These are phyloP conservation scores for Umimayanthus kanabou DNA, from an alignment of 92 coral and sea anemone genomes.

Conservation along the genomic window DNA sequence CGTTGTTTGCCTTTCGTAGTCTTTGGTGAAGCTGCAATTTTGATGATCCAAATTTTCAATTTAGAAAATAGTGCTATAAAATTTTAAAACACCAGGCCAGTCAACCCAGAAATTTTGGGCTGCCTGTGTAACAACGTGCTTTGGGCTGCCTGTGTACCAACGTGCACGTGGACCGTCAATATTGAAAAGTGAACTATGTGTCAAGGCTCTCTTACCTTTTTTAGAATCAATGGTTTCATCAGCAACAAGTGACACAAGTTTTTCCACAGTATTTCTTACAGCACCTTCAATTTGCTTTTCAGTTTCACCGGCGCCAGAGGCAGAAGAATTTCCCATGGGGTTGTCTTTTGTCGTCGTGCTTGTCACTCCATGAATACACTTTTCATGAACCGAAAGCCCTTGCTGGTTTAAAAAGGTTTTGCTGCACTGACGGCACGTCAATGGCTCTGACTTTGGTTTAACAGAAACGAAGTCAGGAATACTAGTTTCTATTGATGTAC, in stretches of 20 bases:
- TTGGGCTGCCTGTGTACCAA: too few relatives aligned
- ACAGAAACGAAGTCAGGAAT: constrained; percentile 44
- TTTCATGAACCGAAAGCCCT: constrained; percentile 35
- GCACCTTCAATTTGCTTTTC: constrained; percentile 27
- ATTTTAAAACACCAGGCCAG: background rate
- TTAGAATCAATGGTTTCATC: constrained; percentile 43
- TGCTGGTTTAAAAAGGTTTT: constrained; percentile 43
- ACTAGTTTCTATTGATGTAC: constrained; percentile 30
- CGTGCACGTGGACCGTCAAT: constrained; percentile 29
- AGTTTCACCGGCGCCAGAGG: constrained; percentile 32
- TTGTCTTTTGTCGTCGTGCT: constrained; percentile 31
- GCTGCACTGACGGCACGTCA: constrained; percentile 37
- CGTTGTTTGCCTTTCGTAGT: constrained; percentile 37
- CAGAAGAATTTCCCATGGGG: constrained; percentile 10
- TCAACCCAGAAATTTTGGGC: background rate
- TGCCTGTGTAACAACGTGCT: background rate
- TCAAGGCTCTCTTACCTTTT: constrained; percentile 26
- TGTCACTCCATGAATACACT: constrained; percentile 48
- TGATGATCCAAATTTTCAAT: constrained; percentile 21
- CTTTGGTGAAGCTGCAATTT: constrained; percentile 40
- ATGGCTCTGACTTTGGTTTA: constrained; percentile 25
- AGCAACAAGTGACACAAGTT: constrained; percentile 25
- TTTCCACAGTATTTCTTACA: constrained; percentile 27
- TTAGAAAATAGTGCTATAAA: background rate
- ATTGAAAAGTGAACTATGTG: constrained; percentile 27